Evolutionary conservation across 1,140 invertebrate genomes (phyloP).

Genomic region (Drosophila subpulchrella): DNA sequence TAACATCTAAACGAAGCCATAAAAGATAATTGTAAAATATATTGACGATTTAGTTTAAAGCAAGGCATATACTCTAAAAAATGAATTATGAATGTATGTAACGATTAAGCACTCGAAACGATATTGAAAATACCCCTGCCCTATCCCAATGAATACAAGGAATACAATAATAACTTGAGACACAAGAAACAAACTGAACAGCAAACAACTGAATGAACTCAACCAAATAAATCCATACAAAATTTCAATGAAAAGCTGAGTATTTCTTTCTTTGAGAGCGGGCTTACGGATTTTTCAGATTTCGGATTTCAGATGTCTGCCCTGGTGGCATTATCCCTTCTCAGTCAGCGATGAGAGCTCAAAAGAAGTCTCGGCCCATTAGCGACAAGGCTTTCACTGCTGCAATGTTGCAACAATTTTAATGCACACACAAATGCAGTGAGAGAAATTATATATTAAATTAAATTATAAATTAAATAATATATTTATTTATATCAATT

Average conservation of each 20-base stretch:
- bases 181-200: constrained; percentile 58
- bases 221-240: constrained; percentile 73
- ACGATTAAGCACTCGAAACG: constrained; percentile 73
- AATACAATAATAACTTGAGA: constrained; percentile 61
- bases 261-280: constrained; percentile 1
- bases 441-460: neutral
- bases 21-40: constrained; percentile 65
- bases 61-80: constrained; percentile 51
- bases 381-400: constrained; percentile 16
- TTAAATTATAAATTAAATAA: no score
- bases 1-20: constrained; percentile 57
- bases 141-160: constrained; percentile 59
- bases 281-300: neutral
- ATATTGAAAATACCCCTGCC: constrained; percentile 45
- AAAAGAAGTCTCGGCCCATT: constrained; percentile 17
- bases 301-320: constrained; percentile 1
- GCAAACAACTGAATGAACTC: constrained; percentile 50
- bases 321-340: constrained; percentile 2
- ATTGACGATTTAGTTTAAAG: constrained; percentile 48
- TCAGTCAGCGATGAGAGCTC: constrained; percentile 1
- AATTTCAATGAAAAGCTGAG: constrained; percentile 63
- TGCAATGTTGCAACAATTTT: constrained; percentile 50
- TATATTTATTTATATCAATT: no score
- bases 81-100: constrained; percentile 74
- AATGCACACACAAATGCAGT: constrained; percentile 32